Conservation (phyloP, 2,888 invertebrate genomes). For the Opisthograptis luteolata region DNA sequence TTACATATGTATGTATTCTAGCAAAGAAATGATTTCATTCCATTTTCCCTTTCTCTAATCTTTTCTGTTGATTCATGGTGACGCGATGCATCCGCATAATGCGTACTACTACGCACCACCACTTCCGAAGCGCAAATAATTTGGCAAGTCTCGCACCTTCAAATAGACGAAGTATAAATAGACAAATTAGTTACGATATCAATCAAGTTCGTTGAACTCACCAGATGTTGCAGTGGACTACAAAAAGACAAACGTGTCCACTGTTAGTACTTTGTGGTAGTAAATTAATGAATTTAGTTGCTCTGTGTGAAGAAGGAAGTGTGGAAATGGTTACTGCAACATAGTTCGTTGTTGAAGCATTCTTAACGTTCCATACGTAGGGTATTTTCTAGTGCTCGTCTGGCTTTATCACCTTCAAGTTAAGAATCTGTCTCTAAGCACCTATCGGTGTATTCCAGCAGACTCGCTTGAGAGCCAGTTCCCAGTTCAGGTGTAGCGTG, state of each 20-base stretch:
- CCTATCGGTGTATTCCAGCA: no score
- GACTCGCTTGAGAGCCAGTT: no score
- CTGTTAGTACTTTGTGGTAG: background rate
- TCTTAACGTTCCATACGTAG: no score
- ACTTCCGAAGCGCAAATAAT: conserved; percentile 73
- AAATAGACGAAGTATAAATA: conserved; percentile 65
- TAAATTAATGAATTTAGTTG: background rate
- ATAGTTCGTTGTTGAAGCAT: background rate
- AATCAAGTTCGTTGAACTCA: conserved; percentile 65
- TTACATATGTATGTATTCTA: no score
- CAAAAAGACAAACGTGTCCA: background rate
- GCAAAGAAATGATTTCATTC: no score
- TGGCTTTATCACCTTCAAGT: no score
- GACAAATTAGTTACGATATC: conserved; percentile 58
- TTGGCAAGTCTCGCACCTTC: conserved; percentile 63
- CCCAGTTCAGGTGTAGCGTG: no score
- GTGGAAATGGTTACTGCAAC: background rate
- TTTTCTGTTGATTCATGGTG: no score
- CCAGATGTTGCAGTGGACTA: conserved; percentile 27
- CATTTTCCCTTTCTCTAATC: no score
- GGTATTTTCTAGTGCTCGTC: no score
- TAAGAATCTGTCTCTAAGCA: no score
- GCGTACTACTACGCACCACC: conserved; percentile 16
- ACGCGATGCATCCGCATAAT: conserved; percentile 6
- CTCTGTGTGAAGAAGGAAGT: background rate